Conservation (phyloP, 2,113 vertebrate species). For the Trochalopteron elliotii region DNA sequence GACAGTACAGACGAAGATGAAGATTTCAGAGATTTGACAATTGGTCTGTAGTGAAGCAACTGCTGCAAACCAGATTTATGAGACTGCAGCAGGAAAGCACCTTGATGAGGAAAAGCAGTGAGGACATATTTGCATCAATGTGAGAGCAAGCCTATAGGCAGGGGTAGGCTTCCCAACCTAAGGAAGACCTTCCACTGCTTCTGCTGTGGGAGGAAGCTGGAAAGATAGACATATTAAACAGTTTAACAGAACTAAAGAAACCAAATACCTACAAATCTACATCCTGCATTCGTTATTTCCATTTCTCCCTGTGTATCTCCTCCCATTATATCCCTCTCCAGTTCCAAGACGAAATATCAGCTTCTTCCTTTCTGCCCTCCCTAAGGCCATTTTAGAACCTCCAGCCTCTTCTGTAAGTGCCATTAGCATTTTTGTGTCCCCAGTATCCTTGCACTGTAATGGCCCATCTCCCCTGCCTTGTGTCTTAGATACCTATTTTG, state of each 20-base stretch:
- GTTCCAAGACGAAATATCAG: neutral
- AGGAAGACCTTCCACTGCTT: neutral
- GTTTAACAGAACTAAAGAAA: neutral
- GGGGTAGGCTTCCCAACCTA: too few relatives aligned
- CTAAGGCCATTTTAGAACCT: neutral
- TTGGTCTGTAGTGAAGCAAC: neutral
- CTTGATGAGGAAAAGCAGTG: neutral
- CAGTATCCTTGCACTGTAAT: neutral
- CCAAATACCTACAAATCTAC: neutral
- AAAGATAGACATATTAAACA: neutral
- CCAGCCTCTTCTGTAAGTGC: neutral
- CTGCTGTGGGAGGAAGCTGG: neutral
- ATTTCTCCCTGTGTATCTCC: neutral
- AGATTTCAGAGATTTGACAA: neutral
- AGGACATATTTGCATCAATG: neutral
- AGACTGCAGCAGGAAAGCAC: neutral
- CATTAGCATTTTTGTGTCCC: neutral
- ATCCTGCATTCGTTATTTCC: neutral
- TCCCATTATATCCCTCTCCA: neutral
- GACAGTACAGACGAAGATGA: neutral
- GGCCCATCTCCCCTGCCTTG: neutral
- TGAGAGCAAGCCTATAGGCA: neutral
- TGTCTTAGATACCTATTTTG: neutral
- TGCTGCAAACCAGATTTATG: neutral
- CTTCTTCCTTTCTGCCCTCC: neutral